A percentile compares a stretch with the other conserved stretches of the same genome.
phyloP scores from a whole-genome alignment of 92 coral and sea anemone genomes.

The Scolanthus callimorphus region DNA sequence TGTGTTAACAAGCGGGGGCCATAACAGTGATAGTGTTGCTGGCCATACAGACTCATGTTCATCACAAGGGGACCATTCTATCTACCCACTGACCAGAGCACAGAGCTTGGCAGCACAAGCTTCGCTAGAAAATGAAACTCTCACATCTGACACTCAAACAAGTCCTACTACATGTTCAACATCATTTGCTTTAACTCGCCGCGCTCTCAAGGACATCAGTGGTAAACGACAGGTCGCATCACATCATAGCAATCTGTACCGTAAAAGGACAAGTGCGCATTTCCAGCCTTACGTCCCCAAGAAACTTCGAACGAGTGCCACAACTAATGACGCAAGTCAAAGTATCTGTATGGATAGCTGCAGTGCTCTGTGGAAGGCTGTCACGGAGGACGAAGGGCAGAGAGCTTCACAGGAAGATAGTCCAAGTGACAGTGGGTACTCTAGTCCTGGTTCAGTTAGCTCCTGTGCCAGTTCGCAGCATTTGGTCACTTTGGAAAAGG shows the following conservation, averaged over 20 bases:
- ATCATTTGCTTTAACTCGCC: not conserved
- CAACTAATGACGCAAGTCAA: not conserved
- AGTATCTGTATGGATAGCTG: not conserved
- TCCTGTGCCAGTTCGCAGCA: constrained; percentile 40
- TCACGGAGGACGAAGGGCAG: not conserved
- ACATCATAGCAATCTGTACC: too few species aligned
- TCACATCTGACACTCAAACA: not conserved
- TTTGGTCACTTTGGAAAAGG: too few species aligned
- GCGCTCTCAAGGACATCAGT: not conserved
- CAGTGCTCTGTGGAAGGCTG: not conserved
- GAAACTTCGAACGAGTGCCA: constrained; percentile 33
- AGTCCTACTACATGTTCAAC: not conserved
- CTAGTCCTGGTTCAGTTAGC: constrained; percentile 88
- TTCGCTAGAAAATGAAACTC: too few species aligned
- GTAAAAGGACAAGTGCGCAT: too few species aligned
- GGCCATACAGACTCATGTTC: not conserved
- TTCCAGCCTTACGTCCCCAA: constrained; percentile 91
- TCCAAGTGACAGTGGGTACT: constrained; percentile 94
- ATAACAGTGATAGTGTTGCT: not conserved
- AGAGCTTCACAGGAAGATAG: constrained; percentile 18
- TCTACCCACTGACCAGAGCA: not conserved
- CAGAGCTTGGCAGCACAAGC: not conserved
- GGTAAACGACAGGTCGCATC: not conserved
- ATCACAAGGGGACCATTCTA: not conserved
- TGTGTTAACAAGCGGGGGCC: not conserved